phyloP scores from a whole-genome alignment of 2,113 vertebrate genomes.

The Prietella phreatophila region DNA sequence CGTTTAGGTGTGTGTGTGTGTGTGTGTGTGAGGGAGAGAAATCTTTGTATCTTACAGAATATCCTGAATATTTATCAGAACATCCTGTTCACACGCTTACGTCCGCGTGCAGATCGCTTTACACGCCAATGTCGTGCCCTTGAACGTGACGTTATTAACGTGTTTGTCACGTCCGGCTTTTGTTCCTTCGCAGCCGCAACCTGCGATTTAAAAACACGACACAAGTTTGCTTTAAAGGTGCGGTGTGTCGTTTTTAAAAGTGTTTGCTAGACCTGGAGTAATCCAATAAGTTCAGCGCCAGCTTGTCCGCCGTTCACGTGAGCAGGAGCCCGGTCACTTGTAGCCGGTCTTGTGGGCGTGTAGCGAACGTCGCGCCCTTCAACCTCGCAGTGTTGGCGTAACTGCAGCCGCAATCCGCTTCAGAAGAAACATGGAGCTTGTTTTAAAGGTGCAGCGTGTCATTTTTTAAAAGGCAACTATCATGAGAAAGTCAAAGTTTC shows the following conservation, averaged over 20 bases:
- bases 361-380: neutral
- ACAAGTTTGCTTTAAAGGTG: neutral
- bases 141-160: slow-evolving; percentile 30
- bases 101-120: slow-evolving; percentile 29
- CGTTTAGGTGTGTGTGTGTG: neutral
- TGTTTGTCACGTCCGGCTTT: slow-evolving; percentile 36
- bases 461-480: neutral
- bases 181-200: neutral
- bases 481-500: neutral
- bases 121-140: slow-evolving; percentile 41
- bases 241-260: neutral
- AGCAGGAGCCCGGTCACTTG: neutral
- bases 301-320: neutral
- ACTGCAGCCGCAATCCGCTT: too few species aligned
- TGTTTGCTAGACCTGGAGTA: neutral
- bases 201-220: neutral
- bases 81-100: slow-evolving; percentile 19
- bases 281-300: neutral
- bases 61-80: slow-evolving; percentile 1
- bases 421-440: neutral
- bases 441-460: neutral
- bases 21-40: neutral
- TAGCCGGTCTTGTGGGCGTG: too few species aligned
- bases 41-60: neutral
- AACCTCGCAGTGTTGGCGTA: neutral